phyloP scores from a whole-genome alignment of 2,888 invertebrate genomes.

The Lordiphosa fenestrarum region DNA sequence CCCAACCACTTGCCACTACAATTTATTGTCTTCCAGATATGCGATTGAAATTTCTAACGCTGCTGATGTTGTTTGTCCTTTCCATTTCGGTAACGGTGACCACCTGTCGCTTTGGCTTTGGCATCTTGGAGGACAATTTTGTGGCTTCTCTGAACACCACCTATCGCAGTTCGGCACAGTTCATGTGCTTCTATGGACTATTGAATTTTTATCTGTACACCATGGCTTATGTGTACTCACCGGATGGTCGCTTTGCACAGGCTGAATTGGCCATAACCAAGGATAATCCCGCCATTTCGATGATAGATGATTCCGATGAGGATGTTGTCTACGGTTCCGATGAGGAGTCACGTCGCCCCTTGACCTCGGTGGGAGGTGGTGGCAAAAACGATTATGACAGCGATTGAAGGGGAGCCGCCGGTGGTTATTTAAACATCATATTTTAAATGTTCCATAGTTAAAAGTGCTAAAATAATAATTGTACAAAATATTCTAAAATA shows the following conservation, averaged over 20 bases:
- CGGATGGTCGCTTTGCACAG: slow-evolving; percentile 89
- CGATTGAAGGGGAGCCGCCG: slow-evolving; percentile 81
- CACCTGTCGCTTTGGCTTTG: slow-evolving; percentile 91
- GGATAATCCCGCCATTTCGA: slow-evolving; percentile 98
- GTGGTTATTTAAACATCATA: slow-evolving; percentile 20
- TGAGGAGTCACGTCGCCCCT: slow-evolving; percentile 90
- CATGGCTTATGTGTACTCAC: slow-evolving; percentile 96
- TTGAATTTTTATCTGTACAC: slow-evolving; percentile 96
- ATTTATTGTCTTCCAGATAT: slow-evolving; percentile 84
- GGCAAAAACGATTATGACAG: slow-evolving; percentile 85
- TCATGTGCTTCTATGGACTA: slow-evolving; percentile 96
- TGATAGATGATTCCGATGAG: slow-evolving; percentile 99
- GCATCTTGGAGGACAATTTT: slow-evolving; percentile 95
- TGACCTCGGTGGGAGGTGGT: slow-evolving; percentile 84
- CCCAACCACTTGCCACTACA: not conserved
- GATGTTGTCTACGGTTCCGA: slow-evolving; percentile 97
- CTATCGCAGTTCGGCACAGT: slow-evolving; percentile 95
- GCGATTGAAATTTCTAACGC: slow-evolving; percentile 93
- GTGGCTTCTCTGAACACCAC: slow-evolving; percentile 92
- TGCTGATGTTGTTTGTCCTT: slow-evolving; percentile 90
- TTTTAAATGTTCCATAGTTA: slow-evolving; percentile 50
- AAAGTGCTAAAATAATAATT: slow-evolving; percentile 35
- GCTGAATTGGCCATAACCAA: slow-evolving; percentile 94
- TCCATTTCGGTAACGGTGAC: slow-evolving; percentile 88
- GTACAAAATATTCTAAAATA: slow-evolving; percentile 39